Base-by-base conservation (phyloP, 2,888 invertebrate genomes). In the Dione vanillae region DNA sequence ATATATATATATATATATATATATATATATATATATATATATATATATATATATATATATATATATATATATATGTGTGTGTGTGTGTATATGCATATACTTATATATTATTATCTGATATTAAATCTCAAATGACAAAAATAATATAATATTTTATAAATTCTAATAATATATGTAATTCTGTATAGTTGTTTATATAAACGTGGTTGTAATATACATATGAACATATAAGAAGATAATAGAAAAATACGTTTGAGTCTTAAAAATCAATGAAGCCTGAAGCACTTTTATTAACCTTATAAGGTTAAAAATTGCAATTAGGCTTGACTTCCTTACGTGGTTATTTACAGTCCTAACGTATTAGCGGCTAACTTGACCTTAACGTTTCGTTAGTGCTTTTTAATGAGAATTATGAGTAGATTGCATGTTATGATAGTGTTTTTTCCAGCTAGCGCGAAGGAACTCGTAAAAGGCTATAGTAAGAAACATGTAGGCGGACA, bases 401-500 rank as follows among this genome's bases (percentile, higher is more conserved):
- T 84, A 81, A 84, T 86, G 85, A 83, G 84, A 82, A 83, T 86
- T 87, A 85, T 82, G 82, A 86, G 77, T 81, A 83, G 82, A 76
- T 91, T 86, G 91, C 87, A 90, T 92, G 91, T 89, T 84, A 83
- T 85, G 80, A 83, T 88, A 82, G 20, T 61, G 43, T 78, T 81
- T 83, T 87, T 91, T 90, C 45, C 61, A 72, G 79, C 78, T 82
- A 79, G 78, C 77, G 78, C 80, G 76, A 81, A 80, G 82, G 77
- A 80, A 81, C 77, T 78, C 83, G 77, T 84, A 84, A 64, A 89
- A 85, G 87, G 86, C 84, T 82, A 77, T 49, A 12, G 70, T 71
- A 82, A 82, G 87, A 83, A 86, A 85, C 85, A 88, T 85, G 88
- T 89, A 90, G 92, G 91, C 90, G 92, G 91, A 85, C 91, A 92